Base-by-base conservation (phyloP, 30 jellyfish, hydroid and myxozoan genomes). In the Turritopsis rubra region DNA sequence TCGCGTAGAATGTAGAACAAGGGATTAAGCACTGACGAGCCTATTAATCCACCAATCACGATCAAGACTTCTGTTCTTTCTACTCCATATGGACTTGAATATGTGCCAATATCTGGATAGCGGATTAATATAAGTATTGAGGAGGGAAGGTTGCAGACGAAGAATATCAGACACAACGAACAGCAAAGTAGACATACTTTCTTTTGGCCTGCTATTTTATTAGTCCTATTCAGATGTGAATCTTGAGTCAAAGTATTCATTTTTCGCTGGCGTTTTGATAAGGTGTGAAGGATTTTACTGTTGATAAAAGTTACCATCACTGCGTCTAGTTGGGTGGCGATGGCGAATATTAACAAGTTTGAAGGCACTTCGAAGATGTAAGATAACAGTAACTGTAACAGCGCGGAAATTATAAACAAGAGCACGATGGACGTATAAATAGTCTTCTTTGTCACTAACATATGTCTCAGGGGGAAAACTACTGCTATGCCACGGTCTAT, bases 401-500 rank as follows among this genome's bases (percentile, higher is more conserved):
- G 19, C 9, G 30, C 28, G 31, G 77, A 68, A 8, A 68, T n/a
- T 27, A 68, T 23, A 68, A n/a, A 68, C 0, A 27, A n/a, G 77
- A 68, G 30, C 21, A 68, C 0, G 77, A 68, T 68, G 77, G 30
- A 27, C 19, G 9, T 68, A 0, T n/a, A 23, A 68, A 27, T 27
- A 8, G 31, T 8, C 19, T 27, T 27, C 77, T 68, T 68, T 16
- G 77, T 68, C 8, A 68, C 77, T 9, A 68, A 19, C 9, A n/a
- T 27, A 22, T 68, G 77, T 27, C 77, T 23, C 0, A 68, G 77
- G 9, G 77, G 77, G 0, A n/a, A 68, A 8, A 68, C 31, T 27
- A 68, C 77, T n/a, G 77, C 77, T n/a, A 68, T 68, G 19, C 1
- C 30, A n/a, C 77, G 77, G 77, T 68, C 77, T 16, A 27, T 27